phyloP scores from a whole-genome alignment of 2,888 invertebrate species.

The Standfussiana lucernea region DNA sequence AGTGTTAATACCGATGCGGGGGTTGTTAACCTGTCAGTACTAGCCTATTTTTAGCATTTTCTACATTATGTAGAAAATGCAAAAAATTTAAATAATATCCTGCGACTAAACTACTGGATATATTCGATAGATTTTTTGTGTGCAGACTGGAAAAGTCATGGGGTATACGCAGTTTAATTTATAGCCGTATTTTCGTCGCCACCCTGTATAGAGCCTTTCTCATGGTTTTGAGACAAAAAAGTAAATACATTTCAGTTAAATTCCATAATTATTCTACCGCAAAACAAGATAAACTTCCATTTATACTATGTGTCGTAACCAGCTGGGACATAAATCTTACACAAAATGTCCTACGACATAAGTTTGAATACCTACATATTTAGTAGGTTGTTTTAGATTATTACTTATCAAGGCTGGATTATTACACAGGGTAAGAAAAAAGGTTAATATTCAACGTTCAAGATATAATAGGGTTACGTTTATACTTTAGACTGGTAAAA shows the following conservation, averaged over 20 bases:
- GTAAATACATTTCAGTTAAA: background rate
- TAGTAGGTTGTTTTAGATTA: conserved; percentile 22
- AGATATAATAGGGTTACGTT: conserved; percentile 2
- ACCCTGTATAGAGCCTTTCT: background rate
- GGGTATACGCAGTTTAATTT: too few relatives aligned
- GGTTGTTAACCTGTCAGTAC: too few relatives aligned
- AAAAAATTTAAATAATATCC: too few relatives aligned
- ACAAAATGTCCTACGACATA: conserved; percentile 10
- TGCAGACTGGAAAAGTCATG: too few relatives aligned
- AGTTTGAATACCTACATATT: conserved; percentile 12
- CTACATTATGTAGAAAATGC: too few relatives aligned
- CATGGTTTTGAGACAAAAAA: background rate
- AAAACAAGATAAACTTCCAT: background rate
- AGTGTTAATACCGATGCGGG: too few relatives aligned
- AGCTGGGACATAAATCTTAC: conserved; percentile 20
- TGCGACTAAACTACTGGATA: too few relatives aligned
- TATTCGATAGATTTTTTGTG: too few relatives aligned
- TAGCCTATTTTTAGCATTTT: too few relatives aligned
- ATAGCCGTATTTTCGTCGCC: too few relatives aligned
- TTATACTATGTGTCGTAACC: conserved; percentile 5
- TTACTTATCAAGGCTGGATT: background rate
- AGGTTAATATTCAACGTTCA: background rate
- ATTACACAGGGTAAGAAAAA: background rate
- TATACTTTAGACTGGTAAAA: background rate
- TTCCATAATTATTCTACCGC: background rate